phyloP scores from a whole-genome alignment of 2,888 invertebrate genomes.

The Drosophila greeni region DNA sequence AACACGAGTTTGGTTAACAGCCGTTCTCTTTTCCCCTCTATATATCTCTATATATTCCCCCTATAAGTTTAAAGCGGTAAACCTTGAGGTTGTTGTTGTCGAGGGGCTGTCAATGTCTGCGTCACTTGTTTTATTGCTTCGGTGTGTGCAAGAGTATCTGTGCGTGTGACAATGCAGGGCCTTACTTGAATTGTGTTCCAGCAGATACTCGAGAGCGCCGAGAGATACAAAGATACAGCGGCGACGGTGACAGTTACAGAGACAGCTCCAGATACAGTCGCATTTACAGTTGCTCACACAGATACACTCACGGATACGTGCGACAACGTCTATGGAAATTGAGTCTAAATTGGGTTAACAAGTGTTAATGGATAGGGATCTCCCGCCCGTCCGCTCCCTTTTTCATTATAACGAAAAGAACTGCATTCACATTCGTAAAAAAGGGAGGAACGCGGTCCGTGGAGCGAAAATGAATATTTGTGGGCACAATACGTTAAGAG shows the following conservation, averaged over 20 bases:
- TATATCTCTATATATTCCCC: background rate
- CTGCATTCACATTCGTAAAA: slow-evolving; percentile 46
- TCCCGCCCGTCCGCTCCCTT: slow-evolving; percentile 9
- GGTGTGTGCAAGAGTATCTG: slow-evolving; percentile 35
- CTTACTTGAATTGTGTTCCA: slow-evolving; percentile 49
- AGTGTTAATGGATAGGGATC: slow-evolving; percentile 73
- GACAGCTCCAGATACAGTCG: slow-evolving; percentile 16
- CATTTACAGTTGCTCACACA: slow-evolving; percentile 17
- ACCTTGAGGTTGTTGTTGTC: slow-evolving; percentile 56
- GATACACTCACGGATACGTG: slow-evolving; percentile 33
- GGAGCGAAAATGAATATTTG: background rate
- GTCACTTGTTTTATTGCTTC: slow-evolving; percentile 56
- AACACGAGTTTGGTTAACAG: slow-evolving; percentile 17
- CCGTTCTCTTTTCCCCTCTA: slow-evolving; percentile 15
- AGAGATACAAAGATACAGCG: slow-evolving; percentile 19
- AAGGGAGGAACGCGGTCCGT: background rate
- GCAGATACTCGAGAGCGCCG: slow-evolving; percentile 24
- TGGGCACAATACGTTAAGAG: background rate
- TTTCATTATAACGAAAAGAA: slow-evolving; percentile 40
- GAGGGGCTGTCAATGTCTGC: slow-evolving; percentile 56
- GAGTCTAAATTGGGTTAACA: slow-evolving; percentile 74
- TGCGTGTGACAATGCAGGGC: slow-evolving; percentile 67
- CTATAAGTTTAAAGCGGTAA: slow-evolving; percentile 38
- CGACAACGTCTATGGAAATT: slow-evolving; percentile 66
- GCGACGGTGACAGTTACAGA: slow-evolving; percentile 11